A percentile compares a stretch with the other conserved stretches of the same genome.
Conservation (phyloP, 2,113 vertebrate genomes). For the Diadophis punctatus region DNA sequence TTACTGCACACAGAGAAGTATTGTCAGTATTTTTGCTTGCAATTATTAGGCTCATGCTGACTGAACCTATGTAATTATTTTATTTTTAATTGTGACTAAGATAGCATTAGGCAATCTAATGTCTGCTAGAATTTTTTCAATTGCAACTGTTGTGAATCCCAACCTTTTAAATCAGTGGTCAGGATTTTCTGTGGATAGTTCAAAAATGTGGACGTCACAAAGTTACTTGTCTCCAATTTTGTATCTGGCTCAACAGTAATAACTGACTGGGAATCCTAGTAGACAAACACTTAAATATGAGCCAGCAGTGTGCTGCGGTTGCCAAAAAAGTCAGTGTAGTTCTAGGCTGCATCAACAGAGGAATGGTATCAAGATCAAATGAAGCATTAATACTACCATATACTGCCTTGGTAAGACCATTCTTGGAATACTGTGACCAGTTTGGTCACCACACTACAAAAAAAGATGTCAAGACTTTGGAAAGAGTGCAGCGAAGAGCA, state of each 20-base stretch:
- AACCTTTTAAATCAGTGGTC: neutral
- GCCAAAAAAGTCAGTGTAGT: neutral
- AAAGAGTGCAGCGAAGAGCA: no score
- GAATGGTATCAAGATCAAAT: neutral
- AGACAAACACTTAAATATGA: neutral
- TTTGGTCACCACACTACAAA: no score
- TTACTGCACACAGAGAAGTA: neutral
- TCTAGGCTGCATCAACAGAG: neutral
- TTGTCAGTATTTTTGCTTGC: neutral
- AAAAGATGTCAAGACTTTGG: no score
- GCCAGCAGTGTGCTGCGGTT: neutral
- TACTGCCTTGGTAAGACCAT: no score
- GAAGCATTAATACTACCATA: neutral
- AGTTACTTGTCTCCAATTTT: neutral
- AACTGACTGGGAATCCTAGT: neutral
- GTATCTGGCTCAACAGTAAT: neutral
- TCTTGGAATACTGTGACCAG: no score
- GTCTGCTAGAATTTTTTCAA: neutral
- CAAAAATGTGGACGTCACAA: neutral
- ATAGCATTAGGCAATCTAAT: neutral
- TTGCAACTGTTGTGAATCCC: neutral
- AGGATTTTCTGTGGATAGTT: neutral
- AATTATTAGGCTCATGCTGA: neutral
- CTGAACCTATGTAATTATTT: neutral
- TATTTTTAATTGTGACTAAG: neutral